Evolutionary conservation across 2,888 invertebrate genomes (phyloP).

Genomic region (Sminthurides aquaticus): DNA sequence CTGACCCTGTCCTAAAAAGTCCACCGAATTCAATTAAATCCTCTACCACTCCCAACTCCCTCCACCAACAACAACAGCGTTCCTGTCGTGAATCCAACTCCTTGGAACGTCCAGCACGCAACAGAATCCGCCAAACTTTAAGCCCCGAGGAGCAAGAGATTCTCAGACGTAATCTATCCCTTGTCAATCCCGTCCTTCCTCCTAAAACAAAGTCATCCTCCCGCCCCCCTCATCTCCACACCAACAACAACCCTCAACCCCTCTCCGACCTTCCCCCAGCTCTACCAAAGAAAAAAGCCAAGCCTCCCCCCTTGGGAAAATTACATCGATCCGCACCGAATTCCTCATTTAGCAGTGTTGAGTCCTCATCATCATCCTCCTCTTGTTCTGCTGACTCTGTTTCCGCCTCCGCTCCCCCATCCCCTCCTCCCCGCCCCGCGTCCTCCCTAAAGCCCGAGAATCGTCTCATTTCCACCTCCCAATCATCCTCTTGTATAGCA

Average conservation of each 20-base stretch:
- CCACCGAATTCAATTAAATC: not conserved
- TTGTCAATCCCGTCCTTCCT: not conserved
- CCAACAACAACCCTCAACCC: not conserved
- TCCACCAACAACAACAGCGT: not conserved
- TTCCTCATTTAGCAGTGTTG: conserved; percentile 37
- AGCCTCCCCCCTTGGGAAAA: conserved; percentile 31
- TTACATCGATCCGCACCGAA: conserved; percentile 36
- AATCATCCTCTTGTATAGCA: not conserved
- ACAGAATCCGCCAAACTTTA: conserved; percentile 31
- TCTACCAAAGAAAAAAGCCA: conserved; percentile 15
- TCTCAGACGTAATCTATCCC: conserved; percentile 34
- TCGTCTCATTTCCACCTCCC: conserved; percentile 24
- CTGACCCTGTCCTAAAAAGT: not conserved
- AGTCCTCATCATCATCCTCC: conserved; percentile 27
- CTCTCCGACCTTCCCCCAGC: conserved; percentile 13
- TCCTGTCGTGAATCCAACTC: conserved; percentile 11
- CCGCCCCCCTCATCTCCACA: not conserved
- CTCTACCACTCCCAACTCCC: not conserved
- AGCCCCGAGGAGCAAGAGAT: conserved; percentile 39
- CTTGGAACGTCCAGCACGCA: conserved; percentile 21
- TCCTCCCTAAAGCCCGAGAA: conserved; percentile 39
- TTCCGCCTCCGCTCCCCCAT: conserved; percentile 33
- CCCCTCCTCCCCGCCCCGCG: conserved; percentile 41
- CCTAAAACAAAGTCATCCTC: not conserved
- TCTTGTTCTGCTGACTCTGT: not conserved